Percentiles rank a stretch among this genome's conserved stretches.
Conservation (phyloP, 2,113 vertebrate species). For the Condylura cristata region DNA sequence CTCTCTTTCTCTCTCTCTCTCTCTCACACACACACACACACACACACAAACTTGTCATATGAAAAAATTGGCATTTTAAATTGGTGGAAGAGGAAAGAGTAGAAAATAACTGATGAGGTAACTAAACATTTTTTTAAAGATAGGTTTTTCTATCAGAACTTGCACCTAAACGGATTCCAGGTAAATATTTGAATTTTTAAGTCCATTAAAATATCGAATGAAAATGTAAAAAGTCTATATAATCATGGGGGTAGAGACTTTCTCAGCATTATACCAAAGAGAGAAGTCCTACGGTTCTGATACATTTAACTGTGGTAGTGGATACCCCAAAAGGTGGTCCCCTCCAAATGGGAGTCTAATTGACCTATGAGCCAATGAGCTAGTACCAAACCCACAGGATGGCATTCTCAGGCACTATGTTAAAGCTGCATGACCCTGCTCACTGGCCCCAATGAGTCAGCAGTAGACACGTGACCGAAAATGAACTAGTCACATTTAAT, state of each 20-base stretch:
- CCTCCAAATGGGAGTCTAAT: neutral
- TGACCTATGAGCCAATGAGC: neutral
- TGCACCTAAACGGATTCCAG: neutral
- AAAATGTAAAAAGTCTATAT: constrained; percentile 15
- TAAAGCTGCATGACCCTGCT: neutral
- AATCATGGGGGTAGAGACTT: neutral
- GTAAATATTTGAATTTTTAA: neutral
- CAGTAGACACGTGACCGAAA: neutral
- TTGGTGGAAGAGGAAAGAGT: neutral
- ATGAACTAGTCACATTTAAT: neutral
- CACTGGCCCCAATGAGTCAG: neutral
- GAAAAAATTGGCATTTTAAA: neutral
- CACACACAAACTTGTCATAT: too few relatives aligned
- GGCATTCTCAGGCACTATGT: neutral
- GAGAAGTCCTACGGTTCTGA: neutral
- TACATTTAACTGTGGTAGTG: neutral
- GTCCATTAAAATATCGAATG: neutral
- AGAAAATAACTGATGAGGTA: neutral
- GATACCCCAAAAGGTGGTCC: neutral
- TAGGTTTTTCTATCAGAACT: neutral
- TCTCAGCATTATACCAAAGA: neutral
- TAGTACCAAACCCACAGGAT: neutral
- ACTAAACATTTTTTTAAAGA: neutral
- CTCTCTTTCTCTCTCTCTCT: too few relatives aligned
- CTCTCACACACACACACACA: neutral